Conservation (phyloP, 2,797 vertebrate species). For the Sarcophilus harrisii region DNA sequence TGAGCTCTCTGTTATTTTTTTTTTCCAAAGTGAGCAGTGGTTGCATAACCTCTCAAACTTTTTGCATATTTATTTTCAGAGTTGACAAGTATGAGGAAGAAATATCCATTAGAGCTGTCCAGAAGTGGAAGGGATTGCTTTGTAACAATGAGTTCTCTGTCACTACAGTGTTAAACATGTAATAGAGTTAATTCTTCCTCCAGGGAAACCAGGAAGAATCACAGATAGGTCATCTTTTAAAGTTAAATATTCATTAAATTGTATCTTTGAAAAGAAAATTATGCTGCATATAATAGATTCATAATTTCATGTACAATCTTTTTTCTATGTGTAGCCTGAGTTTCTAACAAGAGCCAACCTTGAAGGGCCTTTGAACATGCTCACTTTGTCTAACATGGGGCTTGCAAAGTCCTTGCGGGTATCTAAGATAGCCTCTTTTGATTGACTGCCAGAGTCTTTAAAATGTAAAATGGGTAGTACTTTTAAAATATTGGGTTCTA, state of each 20-base stretch:
- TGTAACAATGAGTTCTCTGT: background rate
- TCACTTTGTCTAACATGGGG: background rate
- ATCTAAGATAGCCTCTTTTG: background rate
- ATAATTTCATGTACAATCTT: background rate
- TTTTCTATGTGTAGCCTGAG: background rate
- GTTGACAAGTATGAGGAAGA: background rate
- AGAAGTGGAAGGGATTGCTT: background rate
- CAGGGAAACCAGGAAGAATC: background rate
- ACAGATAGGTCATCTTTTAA: background rate
- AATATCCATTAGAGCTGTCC: background rate
- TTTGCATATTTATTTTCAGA: background rate
- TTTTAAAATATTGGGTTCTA: too few species aligned
- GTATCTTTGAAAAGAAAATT: background rate
- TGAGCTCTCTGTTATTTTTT: too few species aligned
- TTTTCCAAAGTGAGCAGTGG: background rate
- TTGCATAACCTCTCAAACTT: background rate
- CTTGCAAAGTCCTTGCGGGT: background rate
- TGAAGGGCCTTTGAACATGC: background rate
- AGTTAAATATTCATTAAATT: background rate
- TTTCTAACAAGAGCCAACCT: background rate
- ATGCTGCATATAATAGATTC: background rate
- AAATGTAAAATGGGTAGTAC: background rate
- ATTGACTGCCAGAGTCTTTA: background rate
- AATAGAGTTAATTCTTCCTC: background rate
- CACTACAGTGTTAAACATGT: background rate